Evolutionary conservation across 2,113 vertebrate genomes (phyloP).

Genomic region (Tautogolabrus adspersus): DNA sequence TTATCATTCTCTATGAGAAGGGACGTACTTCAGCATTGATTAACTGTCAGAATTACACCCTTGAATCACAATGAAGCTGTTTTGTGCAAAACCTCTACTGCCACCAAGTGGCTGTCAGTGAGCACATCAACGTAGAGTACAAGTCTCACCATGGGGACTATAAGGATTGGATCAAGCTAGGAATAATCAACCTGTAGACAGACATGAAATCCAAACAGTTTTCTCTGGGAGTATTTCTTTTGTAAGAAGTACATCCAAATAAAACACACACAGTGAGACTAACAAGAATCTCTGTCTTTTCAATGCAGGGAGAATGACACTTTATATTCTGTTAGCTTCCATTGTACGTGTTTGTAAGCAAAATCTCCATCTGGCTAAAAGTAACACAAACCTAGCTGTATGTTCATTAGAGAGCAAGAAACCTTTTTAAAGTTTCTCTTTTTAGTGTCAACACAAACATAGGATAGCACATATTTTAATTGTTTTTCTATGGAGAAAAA

Average conservation of each 20-base stretch:
- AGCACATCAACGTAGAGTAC: neutral
- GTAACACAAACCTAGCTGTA: too few species aligned
- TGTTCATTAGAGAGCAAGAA: too few species aligned
- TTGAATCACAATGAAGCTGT: conserved; percentile 5
- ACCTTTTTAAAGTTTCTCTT: too few species aligned
- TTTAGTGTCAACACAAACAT: too few species aligned
- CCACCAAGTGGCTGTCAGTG: conserved; percentile 72
- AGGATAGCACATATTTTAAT: too few species aligned
- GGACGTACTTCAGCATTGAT: conserved; percentile 24
- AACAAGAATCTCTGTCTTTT: too few species aligned
- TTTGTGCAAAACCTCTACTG: conserved; percentile 67
- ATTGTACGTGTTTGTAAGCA: neutral
- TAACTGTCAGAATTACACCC: conserved; percentile 21
- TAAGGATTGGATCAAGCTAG: neutral
- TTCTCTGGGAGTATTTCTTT: too few species aligned
- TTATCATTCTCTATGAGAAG: conserved; percentile 41
- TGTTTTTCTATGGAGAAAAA: too few species aligned
- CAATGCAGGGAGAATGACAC: neutral
- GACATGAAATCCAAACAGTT: too few species aligned
- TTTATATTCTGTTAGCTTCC: neutral
- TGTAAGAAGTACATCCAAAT: too few species aligned
- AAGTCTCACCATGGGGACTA: neutral
- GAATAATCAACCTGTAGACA: neutral
- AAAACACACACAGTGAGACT: too few species aligned
- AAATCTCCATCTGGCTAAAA: too few species aligned